A percentile compares a stretch with the other conserved stretches of the same genome.
These are phyloP conservation scores for Anagyrus pseudococci DNA, from an alignment of 2,888 invertebrate genomes.

Conservation along the genomic window DNA sequence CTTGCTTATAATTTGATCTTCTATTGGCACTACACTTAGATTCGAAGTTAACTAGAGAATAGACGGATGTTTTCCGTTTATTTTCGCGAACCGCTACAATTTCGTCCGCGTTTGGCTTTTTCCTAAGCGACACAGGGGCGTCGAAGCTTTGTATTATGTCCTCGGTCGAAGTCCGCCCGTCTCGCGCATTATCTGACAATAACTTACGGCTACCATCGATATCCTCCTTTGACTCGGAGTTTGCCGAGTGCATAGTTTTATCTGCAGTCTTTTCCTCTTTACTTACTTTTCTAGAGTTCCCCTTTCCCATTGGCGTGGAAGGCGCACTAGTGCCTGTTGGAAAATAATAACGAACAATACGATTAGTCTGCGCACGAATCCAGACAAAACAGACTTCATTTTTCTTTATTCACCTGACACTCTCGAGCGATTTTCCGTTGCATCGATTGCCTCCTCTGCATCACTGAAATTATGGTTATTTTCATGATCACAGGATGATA, in stretches of 20 bases:
- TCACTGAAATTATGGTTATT: constrained; percentile 57
- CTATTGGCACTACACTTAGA: constrained; percentile 39
- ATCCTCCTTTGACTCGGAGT: constrained; percentile 38
- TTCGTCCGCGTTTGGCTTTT: constrained; percentile 38
- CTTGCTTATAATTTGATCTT: constrained; percentile 38
- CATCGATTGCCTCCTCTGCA: constrained; percentile 58
- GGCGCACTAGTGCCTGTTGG: constrained; percentile 51
- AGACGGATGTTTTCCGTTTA: constrained; percentile 45
- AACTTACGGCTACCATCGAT: constrained; percentile 40
- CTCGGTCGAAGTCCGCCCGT: constrained; percentile 40
- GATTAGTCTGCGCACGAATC: too few species aligned
- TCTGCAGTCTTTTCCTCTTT: constrained; percentile 56
- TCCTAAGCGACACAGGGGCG: constrained; percentile 39
- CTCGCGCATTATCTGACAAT: constrained; percentile 36
- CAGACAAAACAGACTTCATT: neutral
- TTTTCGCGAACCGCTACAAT: constrained; percentile 40
- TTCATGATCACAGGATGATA: constrained; percentile 54
- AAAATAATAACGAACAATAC: neutral
- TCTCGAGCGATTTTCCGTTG: constrained; percentile 53
- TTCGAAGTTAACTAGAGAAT: constrained; percentile 44
- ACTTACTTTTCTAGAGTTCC: constrained; percentile 53
- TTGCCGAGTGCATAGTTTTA: constrained; percentile 40
- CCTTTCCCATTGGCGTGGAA: constrained; percentile 53
- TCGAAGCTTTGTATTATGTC: constrained; percentile 42
- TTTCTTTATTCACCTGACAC: constrained; percentile 48